These are phyloP conservation scores for Acomys russatus DNA, from an alignment of 2,797 vertebrate species.

Conservation along the genomic window DNA sequence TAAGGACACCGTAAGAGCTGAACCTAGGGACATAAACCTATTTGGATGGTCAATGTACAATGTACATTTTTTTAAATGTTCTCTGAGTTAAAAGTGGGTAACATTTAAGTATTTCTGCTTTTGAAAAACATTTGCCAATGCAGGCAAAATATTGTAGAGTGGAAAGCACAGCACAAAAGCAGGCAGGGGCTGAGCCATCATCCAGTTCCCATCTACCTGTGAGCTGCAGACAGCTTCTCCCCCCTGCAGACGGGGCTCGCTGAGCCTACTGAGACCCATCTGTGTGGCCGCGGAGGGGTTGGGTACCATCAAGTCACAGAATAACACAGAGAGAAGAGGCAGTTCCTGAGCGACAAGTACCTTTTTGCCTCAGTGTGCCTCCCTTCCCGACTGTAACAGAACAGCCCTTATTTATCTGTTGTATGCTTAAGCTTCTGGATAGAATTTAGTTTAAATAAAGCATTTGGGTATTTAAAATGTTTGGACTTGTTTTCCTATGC, in stretches of 20 bases:
- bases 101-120: not conserved
- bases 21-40: not conserved
- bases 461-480: not conserved
- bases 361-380: not conserved
- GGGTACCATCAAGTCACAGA: not conserved
- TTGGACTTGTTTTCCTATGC: constrained; percentile 39
- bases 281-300: no score
- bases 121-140: not conserved
- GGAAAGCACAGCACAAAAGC: no score
- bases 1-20: not conserved
- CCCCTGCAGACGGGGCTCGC: not conserved
- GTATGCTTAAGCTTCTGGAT: not conserved
- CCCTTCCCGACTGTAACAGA: not conserved
- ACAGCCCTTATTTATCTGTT: not conserved
- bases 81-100: not conserved
- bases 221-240: not conserved
- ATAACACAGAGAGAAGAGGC: rapidly evolving
- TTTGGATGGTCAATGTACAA: not conserved
- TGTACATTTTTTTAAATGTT: not conserved
- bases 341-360: not conserved
- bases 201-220: not conserved
- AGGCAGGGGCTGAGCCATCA: no score
- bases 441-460: constrained; percentile 34
- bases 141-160: not conserved
- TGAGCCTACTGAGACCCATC: not conserved